phyloP scores from a whole-genome alignment of 2,888 invertebrate species.

The Drosophila austrosaltans region DNA sequence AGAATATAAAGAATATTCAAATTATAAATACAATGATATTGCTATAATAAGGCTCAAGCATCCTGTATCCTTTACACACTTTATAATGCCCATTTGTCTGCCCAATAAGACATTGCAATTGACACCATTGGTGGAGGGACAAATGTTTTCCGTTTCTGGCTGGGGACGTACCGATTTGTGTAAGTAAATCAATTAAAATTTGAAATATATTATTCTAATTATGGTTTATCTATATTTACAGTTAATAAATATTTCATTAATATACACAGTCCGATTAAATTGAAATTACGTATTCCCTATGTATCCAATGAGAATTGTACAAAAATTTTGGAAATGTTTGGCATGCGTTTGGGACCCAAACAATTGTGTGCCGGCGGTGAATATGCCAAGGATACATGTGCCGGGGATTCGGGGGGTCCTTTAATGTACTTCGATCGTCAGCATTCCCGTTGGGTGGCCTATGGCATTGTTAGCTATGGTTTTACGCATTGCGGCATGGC shows the following conservation, averaged over 20 bases:
- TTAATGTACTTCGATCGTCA: conserved; percentile 86
- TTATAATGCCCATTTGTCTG: conserved; percentile 86
- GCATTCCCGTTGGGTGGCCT: conserved; percentile 85
- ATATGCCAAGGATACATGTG: conserved; percentile 88
- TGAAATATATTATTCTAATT: not conserved
- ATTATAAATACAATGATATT: conserved; percentile 85
- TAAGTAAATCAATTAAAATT: conserved; percentile 53
- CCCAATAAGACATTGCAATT: conserved; percentile 73
- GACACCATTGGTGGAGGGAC: conserved; percentile 82
- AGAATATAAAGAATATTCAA: conserved; percentile 84
- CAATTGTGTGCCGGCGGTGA: conserved; percentile 90
- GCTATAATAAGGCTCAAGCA: conserved; percentile 84
- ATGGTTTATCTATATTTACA: conserved; percentile 43
- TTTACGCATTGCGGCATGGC: conserved; percentile 87
- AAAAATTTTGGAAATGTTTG: conserved; percentile 84
- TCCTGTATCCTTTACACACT: conserved; percentile 84
- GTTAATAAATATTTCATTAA: conserved; percentile 82
- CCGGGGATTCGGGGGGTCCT: conserved; percentile 89
- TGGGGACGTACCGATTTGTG: conserved; percentile 86
- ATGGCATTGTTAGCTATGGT: conserved; percentile 89
- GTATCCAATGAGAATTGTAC: conserved; percentile 85
- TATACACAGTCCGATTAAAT: conserved; percentile 85
- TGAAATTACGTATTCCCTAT: conserved; percentile 87
- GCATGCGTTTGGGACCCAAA: conserved; percentile 84
- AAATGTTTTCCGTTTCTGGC: conserved; percentile 86